Evolutionary conservation across 2,113 vertebrate genomes (phyloP), one percentile per base, ranked within the genome.

Genomic region (Alethe diademata): DNA sequence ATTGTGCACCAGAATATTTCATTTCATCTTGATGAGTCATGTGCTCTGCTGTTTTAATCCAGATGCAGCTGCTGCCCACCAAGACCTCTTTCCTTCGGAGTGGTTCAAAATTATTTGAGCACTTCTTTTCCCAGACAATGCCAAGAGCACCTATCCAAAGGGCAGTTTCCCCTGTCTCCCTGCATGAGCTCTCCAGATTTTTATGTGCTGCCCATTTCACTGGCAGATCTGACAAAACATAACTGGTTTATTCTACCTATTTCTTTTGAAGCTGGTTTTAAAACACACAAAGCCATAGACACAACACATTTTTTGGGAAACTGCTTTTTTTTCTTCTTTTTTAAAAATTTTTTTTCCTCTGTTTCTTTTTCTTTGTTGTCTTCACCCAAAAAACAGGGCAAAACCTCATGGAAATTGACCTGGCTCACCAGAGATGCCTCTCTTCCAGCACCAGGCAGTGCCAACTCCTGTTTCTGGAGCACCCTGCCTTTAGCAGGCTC

Each of bases 271-370:
- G 36, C 9, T 58, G 65, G 8, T 78, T 82, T 35, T 51, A 88
- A 79, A 8, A 7, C 14, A 5, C 6, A 9, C 19, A 9, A 56
- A 11, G 12, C 17, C 15, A 11, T 0, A 43, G 53, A 48, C 3
- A 33, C 12, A 67, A 25, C 26, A 38, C 3, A 42, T 56, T 47
- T 35, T 14, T 43, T 24, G 8, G 35, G 14, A 71, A 88, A 78
- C 0, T 0, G 5, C 8, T 12, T 1, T 11, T 29, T 47, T 43
- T 53, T 19, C 11, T 3, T n/a, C 35, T 35, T 9, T 14, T 19
- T n/a, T n/a, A n/a, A n/a, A n/a, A n/a, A n/a, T 23, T 28, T 5
- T 9, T 14, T 6, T 2, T 0, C 3, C 26, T 8, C 8, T 38
- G 2, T 40, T 57, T 1, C 22, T 60, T 81, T 19, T 90, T 50